Evolutionary conservation across 2,113 vertebrate genomes (phyloP).

Genomic region (Cephalopterus ornatus): DNA sequence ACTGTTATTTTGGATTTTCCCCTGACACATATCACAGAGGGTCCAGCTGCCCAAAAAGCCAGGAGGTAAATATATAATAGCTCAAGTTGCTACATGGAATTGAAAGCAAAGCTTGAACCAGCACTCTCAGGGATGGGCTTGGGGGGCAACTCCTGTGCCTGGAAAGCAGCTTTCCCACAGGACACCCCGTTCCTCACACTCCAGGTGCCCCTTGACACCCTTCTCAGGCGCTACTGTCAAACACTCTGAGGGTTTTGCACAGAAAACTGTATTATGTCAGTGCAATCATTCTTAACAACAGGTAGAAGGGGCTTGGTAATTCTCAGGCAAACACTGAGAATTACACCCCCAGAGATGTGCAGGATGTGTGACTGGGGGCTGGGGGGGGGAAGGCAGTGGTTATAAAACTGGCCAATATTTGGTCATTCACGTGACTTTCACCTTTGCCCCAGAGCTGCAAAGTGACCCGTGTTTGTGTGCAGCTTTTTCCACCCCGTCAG

Average conservation of each 20-base stretch:
- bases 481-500: not conserved
- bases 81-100: not conserved
- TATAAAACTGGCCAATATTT: not conserved
- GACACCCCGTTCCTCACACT: not conserved
- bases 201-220: not conserved
- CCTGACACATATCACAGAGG: not conserved
- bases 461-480: not conserved
- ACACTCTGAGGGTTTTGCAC: not conserved
- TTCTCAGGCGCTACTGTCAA: not conserved
- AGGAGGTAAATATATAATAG: not conserved
- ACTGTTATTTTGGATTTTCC: not conserved
- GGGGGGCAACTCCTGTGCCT: not conserved
- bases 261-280: rapidly evolving
- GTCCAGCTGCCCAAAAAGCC: not conserved
- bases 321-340: not conserved
- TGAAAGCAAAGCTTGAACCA: not conserved
- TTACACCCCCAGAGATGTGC: not conserved
- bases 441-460: not conserved
- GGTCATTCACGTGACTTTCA: not conserved
- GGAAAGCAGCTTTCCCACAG: not conserved
- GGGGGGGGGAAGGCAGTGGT: not conserved
- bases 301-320: not conserved
- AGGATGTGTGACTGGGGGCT: not conserved
- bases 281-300: not conserved
- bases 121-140: not conserved